Base-by-base conservation (phyloP, 2,113 vertebrate genomes). In the Oreamnos americanus region DNA sequence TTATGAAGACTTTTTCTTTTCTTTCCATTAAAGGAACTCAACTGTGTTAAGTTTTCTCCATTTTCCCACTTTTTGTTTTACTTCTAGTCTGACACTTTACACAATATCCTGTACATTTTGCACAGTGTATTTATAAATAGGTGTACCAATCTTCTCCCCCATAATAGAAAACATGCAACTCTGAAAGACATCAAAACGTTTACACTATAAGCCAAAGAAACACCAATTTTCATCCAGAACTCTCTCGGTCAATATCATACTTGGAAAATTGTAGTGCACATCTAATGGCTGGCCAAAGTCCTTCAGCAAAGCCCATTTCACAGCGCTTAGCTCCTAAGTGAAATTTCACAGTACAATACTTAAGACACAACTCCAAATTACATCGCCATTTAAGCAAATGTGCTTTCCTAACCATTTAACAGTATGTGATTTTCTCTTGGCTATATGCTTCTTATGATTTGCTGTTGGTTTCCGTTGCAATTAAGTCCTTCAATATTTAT, bases 321-420 rank as follows among this genome's bases (percentile, higher is more conserved):
- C 97, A 96, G 86, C 51, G 45, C 91, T 97, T 93, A 76, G 67
- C 86, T 95, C 91, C 96, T 97, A 95, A 97, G 84, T 97, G 93
- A 97, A 98, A 97, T 95, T 95, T 97, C 96, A 89, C 93, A 94
- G 58, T 86, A 93, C 85, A 96, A 53, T 92, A 97, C 96, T 95
- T 95, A 93, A 97, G 88, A 96, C 93, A 96, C 91, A 51, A 82
- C 85, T 97, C 82, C 83, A 88, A 74, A 97, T 57, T 67, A 60
- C 86, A 86, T 71, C 0, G 2, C 83, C 78, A 39, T 94, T 97
- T 87, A 96, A 93, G 96, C 92, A 91, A 97, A 97, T 87, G 96
- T 85, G 82, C 82, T 95, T 95, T 93, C 90, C 87, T 19, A 79
- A 78, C 55, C 87, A 57, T 86, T 93, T 91, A 90, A 88, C 91